A percentile compares a stretch with the other conserved stretches of the same genome.
phyloP scores from a whole-genome alignment of 2,888 invertebrate genomes.

The Caenorhabditis sp. region DNA sequence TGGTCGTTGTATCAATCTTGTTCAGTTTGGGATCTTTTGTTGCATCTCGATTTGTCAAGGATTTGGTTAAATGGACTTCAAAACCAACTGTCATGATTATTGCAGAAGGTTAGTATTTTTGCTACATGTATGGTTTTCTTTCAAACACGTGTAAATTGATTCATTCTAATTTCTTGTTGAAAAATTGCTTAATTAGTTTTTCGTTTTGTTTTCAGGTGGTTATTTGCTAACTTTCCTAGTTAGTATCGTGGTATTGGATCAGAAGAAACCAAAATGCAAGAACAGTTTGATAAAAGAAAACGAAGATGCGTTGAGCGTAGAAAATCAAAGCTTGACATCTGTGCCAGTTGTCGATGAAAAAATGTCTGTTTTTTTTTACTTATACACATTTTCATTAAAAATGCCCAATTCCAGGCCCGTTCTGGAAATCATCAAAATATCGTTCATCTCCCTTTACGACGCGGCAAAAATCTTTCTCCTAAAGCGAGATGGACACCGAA shows the following conservation, averaged over 20 bases:
- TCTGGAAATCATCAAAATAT: constrained; percentile 64
- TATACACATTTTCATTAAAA: constrained; percentile 8
- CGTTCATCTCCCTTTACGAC: constrained; percentile 72
- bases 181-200: background rate
- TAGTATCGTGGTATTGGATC: constrained; percentile 40
- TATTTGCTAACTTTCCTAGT: constrained; percentile 47
- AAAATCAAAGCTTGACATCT: constrained; percentile 26
- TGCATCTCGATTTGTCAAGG: constrained; percentile 70
- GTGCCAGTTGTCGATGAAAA: constrained; percentile 12
- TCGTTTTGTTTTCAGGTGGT: constrained; percentile 22
- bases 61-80: constrained; percentile 67
- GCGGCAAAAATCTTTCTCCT: constrained; percentile 71
- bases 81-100: constrained; percentile 66
- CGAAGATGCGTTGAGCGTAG: constrained; percentile 14
- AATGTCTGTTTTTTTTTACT: background rate
- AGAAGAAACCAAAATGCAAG: constrained; percentile 55
- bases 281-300: constrained; percentile 44
- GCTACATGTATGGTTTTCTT: no score
- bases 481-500: constrained; percentile 68
- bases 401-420: constrained; percentile 57
- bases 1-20: constrained; percentile 78
- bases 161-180: no score
- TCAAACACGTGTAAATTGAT: no score
- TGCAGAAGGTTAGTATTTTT: constrained; percentile 60
- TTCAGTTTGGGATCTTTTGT: constrained; percentile 76